Evolutionary conservation across 1,140 invertebrate species (phyloP).

Genomic region (Dreissena rostriformis): DNA sequence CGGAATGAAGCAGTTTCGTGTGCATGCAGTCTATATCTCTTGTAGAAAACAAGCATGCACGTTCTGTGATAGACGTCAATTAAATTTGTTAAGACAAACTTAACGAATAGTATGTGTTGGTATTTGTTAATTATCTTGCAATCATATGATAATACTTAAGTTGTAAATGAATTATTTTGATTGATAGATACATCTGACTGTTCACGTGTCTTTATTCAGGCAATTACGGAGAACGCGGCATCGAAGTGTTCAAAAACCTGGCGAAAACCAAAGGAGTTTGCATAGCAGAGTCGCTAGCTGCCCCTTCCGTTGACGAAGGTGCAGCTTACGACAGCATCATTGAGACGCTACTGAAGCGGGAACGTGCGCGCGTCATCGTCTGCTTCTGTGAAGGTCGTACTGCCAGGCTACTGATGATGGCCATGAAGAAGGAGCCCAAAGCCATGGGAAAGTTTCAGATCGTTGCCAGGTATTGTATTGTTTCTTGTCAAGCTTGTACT

Average conservation of each 20-base stretch:
- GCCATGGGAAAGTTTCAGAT: constrained; percentile 86
- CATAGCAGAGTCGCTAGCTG: constrained; percentile 87
- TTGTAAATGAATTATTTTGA: no score
- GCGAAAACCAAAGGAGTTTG: constrained; percentile 87
- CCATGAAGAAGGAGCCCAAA: constrained; percentile 84
- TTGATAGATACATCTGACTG: no score
- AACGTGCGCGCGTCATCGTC: constrained; percentile 87
- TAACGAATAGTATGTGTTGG: no score
- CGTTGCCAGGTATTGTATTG: constrained; percentile 85
- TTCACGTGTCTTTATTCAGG: constrained; percentile 82
- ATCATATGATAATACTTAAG: no score
- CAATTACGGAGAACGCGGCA: constrained; percentile 92
- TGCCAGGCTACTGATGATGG: constrained; percentile 86
- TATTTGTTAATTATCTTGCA: no score
- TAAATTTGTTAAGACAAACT: no score
- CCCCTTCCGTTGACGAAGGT: constrained; percentile 85
- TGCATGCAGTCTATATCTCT: no score
- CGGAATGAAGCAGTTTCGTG: no score
- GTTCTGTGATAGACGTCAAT: no score
- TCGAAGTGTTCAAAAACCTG: constrained; percentile 88
- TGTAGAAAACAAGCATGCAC: no score
- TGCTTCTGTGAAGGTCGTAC: constrained; percentile 92
- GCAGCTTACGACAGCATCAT: constrained; percentile 85
- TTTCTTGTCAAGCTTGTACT: neutral
- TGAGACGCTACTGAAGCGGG: constrained; percentile 84